These are phyloP conservation scores for Bradypodion ventrale DNA, from an alignment of 2,797 vertebrate species.

Conservation along the genomic window DNA sequence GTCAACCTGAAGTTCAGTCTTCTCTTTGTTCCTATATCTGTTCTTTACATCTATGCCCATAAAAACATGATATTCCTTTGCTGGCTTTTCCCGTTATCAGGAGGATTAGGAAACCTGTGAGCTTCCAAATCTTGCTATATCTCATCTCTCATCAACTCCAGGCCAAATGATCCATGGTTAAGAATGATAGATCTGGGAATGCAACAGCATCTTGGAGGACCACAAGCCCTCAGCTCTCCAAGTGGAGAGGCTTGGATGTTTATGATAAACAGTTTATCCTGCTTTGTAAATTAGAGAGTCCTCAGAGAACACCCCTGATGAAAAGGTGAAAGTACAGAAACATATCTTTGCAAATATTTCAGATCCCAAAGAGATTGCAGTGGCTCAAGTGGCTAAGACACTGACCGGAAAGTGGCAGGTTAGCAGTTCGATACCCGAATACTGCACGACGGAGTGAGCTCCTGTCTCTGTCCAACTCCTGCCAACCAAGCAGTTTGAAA, in stretches of 20 bases:
- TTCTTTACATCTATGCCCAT: neutral
- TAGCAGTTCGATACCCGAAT: no score
- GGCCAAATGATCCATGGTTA: no score
- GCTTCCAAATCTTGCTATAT: neutral
- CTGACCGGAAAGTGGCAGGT: no score
- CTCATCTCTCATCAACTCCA: neutral
- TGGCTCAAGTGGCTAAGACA: no score
- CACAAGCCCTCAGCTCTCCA: neutral
- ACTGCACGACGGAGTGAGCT: no score
- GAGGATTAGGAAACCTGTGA: neutral
- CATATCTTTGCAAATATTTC: neutral
- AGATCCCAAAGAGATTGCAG: neutral
- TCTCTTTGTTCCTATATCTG: neutral
- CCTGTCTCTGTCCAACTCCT: no score
- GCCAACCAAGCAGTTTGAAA: no score
- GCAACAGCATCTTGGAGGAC: neutral
- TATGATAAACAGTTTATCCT: no score
- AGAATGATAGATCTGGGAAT: neutral
- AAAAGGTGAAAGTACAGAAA: neutral
- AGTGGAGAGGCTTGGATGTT: neutral
- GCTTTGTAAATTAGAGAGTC: neutral
- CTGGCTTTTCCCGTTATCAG: neutral
- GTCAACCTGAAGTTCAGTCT: neutral
- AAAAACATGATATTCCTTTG: neutral
- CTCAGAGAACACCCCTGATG: neutral